Percentiles rank a stretch among this genome's conserved stretches.
Evolutionary conservation across 2,888 invertebrate species (phyloP).

Genomic region (Cephus spinipes): DNA sequence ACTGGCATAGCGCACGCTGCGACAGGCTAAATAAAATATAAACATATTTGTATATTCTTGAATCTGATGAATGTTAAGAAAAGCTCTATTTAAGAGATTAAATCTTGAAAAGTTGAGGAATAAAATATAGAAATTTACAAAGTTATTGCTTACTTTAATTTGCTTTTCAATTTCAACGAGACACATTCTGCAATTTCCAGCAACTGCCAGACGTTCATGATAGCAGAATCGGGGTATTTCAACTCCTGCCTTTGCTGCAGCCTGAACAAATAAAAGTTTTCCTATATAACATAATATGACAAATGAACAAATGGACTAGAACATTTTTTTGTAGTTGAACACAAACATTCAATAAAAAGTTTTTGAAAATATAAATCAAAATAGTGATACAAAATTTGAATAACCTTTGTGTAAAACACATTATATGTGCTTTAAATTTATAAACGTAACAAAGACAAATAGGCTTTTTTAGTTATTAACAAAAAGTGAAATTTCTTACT

Average conservation of each 20-base stretch:
- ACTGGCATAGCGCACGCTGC: slow-evolving; percentile 99
- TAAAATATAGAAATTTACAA: neutral
- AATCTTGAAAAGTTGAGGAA: neutral
- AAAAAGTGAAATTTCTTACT: neutral
- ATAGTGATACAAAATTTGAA: neutral
- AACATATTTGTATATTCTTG: neutral
- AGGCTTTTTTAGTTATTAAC: neutral
- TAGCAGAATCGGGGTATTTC: slow-evolving; percentile 99
- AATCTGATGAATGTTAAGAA: neutral
- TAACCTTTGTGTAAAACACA: neutral
- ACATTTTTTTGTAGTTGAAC: neutral
- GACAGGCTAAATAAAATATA: slow-evolving; percentile 75
- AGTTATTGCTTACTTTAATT: slow-evolving; percentile 75
- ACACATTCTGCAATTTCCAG: slow-evolving; percentile 99
- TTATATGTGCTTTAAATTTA: neutral
- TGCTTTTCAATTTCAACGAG: slow-evolving; percentile 99
- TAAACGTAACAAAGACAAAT: neutral
- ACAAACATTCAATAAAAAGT: neutral
- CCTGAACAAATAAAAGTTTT: slow-evolving; percentile 70
- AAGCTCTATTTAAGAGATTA: neutral
- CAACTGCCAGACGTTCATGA: slow-evolving; percentile 97
- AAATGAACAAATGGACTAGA: neutral
- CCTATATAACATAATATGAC: neutral
- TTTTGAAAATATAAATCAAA: neutral
- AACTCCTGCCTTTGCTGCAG: slow-evolving; percentile 93